Evolutionary conservation across 2,888 invertebrate species (phyloP).

Genomic region (Eupithecia centaureata): DNA sequence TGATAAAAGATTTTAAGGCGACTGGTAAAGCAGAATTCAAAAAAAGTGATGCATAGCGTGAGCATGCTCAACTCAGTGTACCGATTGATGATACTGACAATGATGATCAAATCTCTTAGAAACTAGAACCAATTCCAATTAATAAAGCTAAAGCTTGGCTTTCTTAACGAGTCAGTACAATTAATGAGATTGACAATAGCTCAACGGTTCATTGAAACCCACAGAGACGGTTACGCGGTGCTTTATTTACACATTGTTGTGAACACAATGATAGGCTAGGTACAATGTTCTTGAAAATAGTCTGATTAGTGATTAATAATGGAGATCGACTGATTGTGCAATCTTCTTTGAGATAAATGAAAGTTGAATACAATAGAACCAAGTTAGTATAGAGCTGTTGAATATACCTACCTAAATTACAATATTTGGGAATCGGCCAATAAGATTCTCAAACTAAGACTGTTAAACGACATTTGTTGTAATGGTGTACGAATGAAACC

Average conservation of each 20-base stretch:
- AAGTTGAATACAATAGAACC: not conserved
- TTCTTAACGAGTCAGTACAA: constrained; percentile 24
- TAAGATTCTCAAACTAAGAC: not conserved
- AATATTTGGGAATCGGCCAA: not conserved
- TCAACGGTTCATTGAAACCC: constrained; percentile 38
- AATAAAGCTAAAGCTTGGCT: not conserved
- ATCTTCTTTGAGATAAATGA: constrained; percentile 6
- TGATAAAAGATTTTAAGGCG: not conserved
- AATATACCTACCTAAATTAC: not conserved
- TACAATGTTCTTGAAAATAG: constrained; percentile 31
- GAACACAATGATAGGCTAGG: constrained; percentile 34
- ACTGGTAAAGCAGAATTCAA: not conserved
- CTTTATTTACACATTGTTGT: constrained; percentile 40
- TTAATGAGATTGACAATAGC: constrained; percentile 44
- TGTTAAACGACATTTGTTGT: not conserved
- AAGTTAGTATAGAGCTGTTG: not conserved
- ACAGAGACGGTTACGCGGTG: constrained; percentile 48
- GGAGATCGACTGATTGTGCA: constrained; percentile 31
- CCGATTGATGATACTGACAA: not conserved
- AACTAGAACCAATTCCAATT: not conserved
- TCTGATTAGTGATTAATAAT: constrained; percentile 43
- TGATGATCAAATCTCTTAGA: not conserved
- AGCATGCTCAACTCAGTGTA: not conserved
- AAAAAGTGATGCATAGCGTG: not conserved
- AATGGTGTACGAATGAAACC: not conserved